Evolutionary conservation across 2,888 invertebrate species (phyloP), one percentile per base, ranked within the genome.

Genomic region (Scaptomyza parva): DNA sequence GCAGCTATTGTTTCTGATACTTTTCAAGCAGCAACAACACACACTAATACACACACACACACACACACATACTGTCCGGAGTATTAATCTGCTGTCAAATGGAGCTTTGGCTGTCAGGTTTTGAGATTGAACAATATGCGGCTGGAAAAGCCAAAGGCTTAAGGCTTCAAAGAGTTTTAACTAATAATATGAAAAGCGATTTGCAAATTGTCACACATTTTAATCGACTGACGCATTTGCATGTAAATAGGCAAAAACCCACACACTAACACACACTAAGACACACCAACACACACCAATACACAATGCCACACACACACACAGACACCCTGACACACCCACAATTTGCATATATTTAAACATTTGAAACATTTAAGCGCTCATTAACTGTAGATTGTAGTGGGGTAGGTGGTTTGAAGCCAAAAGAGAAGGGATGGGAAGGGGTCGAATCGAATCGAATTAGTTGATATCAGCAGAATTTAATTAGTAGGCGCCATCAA

Each of bases 401-500:
- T 40, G 14, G 14, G 40, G n/a, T n/a, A n/a, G n/a, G n/a, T n/a
- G n/a, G 14, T 37, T 35, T 14, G 28, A 7, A 9, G 28, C 24
- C 8, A 28, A 28, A 28, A 3, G 30, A 3, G 30, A n/a, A n/a
- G n/a, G n/a, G n/a, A n/a, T 30, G 11, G 28, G 12, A 12, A 33
- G 30, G 30, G 30, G 4, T n/a, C 11, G 20, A n/a, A n/a, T 28
- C 28, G 24, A 11, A 17, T 30, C 18, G 6, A 48, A 51, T 43
- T 47, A 24, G 33, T 52, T 58, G 33, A 48, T 33, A 58, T 58
- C 62, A 63, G 60, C 60, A 50, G 55, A 76, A 71, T 76, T 76
- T 72, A 76, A 76, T 76, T 76, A 76, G 76, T 44, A 35, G 57
- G 26, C 50, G 41, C 53, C 68, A 76, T 71, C 63, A 60, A 70